Percentiles rank a stretch among this genome's conserved stretches.
Evolutionary conservation across 2,797 vertebrate genomes (phyloP).

Genomic region (Huso huso): DNA sequence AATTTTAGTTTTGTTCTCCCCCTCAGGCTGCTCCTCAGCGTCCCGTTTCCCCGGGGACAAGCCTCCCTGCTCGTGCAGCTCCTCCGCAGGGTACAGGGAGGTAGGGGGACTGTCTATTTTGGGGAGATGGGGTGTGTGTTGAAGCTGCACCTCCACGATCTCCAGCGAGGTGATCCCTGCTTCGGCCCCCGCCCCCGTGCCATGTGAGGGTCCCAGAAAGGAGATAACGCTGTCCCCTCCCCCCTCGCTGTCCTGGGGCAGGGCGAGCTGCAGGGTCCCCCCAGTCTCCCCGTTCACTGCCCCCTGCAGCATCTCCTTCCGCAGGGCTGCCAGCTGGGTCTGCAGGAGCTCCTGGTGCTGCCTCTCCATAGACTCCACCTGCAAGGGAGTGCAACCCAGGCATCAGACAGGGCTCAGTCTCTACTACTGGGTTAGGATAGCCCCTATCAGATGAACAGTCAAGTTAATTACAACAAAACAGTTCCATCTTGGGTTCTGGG

Average conservation of each 20-base stretch:
- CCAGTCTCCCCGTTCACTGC: neutral
- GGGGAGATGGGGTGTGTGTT: slow-evolving; percentile 16
- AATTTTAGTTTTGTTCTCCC: slow-evolving; percentile 21
- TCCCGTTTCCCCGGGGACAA: slow-evolving; percentile 23
- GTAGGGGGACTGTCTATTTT: slow-evolving; percentile 15
- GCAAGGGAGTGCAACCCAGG: neutral
- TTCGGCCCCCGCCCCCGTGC: slow-evolving; percentile 13
- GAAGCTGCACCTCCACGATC: slow-evolving; percentile 27
- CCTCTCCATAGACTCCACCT: slow-evolving; percentile 31
- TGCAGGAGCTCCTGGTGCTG: slow-evolving; percentile 31
- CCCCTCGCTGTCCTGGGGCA: slow-evolving; percentile 14
- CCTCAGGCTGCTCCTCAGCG: slow-evolving; percentile 18
- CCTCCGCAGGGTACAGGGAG: slow-evolving; percentile 13
- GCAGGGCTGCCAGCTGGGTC: slow-evolving; percentile 28
- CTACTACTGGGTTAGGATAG: too few relatives aligned
- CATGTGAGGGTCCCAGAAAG: slow-evolving; percentile 13
- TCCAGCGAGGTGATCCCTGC: slow-evolving; percentile 12
- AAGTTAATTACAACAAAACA: too few relatives aligned
- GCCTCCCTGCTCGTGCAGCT: slow-evolving; percentile 17
- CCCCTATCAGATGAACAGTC: too few relatives aligned
- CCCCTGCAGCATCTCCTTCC: slow-evolving; percentile 26
- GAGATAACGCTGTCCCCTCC: slow-evolving; percentile 16
- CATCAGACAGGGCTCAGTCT: neutral
- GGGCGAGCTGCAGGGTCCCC: neutral
- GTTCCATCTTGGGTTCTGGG: too few relatives aligned